Conservation (phyloP, 1,140 invertebrate species). For the Apis cerana region DNA sequence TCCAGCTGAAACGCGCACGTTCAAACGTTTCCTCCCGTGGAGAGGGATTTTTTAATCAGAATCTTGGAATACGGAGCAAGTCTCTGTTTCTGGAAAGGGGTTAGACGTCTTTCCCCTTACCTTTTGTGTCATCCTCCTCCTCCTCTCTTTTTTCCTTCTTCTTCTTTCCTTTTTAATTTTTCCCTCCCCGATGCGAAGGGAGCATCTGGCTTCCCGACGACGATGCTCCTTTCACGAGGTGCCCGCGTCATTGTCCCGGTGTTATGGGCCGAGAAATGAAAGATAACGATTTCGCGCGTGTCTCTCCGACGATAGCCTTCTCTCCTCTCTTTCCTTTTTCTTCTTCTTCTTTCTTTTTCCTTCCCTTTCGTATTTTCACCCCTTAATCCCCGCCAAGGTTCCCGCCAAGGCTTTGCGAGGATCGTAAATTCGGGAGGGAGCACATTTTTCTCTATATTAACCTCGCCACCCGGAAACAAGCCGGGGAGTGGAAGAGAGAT, state of each 20-base stretch:
- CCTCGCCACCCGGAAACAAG: background rate
- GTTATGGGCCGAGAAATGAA: conserved; percentile 49
- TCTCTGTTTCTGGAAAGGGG: background rate
- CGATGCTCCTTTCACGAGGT: conserved; percentile 29
- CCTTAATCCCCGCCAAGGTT: background rate
- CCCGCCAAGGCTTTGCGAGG: background rate
- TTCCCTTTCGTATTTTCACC: conserved; percentile 11
- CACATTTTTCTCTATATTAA: conserved; percentile 42
- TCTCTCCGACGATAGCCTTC: conserved; percentile 37
- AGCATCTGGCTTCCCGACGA: conserved; percentile 47
- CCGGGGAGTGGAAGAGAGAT: too few relatives aligned
- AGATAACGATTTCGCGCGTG: conserved; percentile 51
- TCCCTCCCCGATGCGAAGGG: conserved; percentile 5
- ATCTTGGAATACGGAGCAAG: conserved; percentile 5
- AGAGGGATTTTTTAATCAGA: conserved; percentile 69
- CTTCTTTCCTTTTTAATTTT: background rate
- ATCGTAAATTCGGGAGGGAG: conserved; percentile 39
- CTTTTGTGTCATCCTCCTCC: background rate
- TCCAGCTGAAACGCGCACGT: conserved; percentile 5
- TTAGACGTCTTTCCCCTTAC: conserved; percentile 16
- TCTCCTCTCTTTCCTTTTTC: too few relatives aligned
- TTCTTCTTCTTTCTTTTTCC: too few relatives aligned
- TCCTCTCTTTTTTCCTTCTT: background rate
- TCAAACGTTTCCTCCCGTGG: conserved; percentile 22
- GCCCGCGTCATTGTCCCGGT: conserved; percentile 22